Conservation (phyloP, 1,140 invertebrate genomes). For the Penaeus indicus region DNA sequence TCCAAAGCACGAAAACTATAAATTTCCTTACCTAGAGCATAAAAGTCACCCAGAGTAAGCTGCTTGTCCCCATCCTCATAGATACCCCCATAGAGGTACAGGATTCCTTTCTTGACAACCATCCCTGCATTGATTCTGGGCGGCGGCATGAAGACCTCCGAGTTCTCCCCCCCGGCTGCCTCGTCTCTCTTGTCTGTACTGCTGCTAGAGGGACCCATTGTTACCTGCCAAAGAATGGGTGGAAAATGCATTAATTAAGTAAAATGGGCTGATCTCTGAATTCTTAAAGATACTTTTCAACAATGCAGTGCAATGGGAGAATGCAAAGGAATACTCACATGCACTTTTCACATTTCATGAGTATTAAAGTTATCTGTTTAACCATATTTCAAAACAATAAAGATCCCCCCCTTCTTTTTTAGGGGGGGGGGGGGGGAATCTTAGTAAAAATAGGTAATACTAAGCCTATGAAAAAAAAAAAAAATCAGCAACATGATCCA, state of each 20-base stretch:
- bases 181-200: too few relatives aligned
- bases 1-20: not conserved
- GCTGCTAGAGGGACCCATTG: constrained; percentile 34
- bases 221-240: constrained; percentile 20
- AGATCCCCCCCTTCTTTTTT: too few relatives aligned
- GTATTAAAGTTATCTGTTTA: too few relatives aligned
- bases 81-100: constrained; percentile 91
- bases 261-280: too few relatives aligned
- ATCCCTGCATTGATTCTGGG: constrained; percentile 86
- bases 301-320: too few relatives aligned
- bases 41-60: constrained; percentile 82
- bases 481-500: too few relatives aligned
- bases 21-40: constrained; percentile 42
- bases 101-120: constrained; percentile 80
- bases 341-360: too few relatives aligned
- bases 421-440: too few relatives aligned
- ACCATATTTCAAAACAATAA: too few relatives aligned
- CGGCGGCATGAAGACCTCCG: constrained; percentile 75
- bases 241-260: not conserved
- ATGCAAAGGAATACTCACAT: too few relatives aligned
- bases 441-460: too few relatives aligned
- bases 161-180: not conserved
- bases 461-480: not conserved
- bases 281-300: too few relatives aligned
- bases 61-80: constrained; percentile 87